Base-by-base conservation (phyloP, 2,797 vertebrate genomes). In the Picus viridis region DNA sequence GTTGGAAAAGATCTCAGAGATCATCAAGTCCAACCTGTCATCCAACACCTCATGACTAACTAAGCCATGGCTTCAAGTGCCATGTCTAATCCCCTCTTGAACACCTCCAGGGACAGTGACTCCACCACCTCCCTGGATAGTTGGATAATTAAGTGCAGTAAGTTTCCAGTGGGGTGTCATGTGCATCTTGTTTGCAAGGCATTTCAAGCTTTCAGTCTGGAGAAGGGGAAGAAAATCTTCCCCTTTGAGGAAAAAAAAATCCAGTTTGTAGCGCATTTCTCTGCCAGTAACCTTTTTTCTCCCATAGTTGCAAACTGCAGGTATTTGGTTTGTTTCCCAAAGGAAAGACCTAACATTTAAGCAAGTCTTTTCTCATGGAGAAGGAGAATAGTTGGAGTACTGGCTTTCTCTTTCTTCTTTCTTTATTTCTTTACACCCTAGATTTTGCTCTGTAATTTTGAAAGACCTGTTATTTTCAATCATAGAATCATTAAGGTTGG, bases 241-340 rank as follows among this genome's bases (percentile, higher is more conserved):
- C n/a, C n/a, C n/a, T n/a, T 32, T 34, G 59, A 86, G 69, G 68
- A 72, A 91, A 84, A 17, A 17, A 17, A 83, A 93, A 84, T 77
- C 71, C 24, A 67, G 23, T 16, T 75, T 75, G 72, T 47, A 47
- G 58, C 39, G 59, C 41, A 45, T 56, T 81, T 90, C 92, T 93
- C 83, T 90, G 83, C 75, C 74, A 83, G 88, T 59, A 18, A 32
- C 36, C 10, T 84, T 90, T 77, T 83, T 32, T 5, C 53, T 29
- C 26, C 64, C 84, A 18, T 69, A 65, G 27, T 24, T 7, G 68
- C 88, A 84, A 95, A 79, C 58, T 92, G 53, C 87, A 94, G 69
- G 71, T 32, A 65, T 89, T 93, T 96, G 61, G 86, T 94, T 91
- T 95, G 72, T 77, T 36, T 93, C 68, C 59, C 71, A 69, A 32